These are phyloP conservation scores for Python bivittatus DNA, from an alignment of 2,113 vertebrate genomes.

Conservation along the genomic window DNA sequence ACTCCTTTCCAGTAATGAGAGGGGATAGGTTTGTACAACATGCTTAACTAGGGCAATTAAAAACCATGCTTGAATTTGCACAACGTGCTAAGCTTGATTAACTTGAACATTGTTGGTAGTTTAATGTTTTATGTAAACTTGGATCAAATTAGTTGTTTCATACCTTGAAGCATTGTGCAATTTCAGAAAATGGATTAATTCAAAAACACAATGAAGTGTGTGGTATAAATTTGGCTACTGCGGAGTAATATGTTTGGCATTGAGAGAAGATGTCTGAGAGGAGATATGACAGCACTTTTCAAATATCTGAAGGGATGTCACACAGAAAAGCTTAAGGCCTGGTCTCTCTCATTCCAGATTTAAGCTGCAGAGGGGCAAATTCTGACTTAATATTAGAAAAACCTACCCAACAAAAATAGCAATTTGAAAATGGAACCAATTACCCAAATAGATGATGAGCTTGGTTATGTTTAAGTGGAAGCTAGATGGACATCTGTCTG, in stretches of 20 bases:
- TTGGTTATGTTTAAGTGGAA: background rate
- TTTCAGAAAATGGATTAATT: background rate
- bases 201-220: background rate
- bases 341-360: background rate
- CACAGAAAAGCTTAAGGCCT: background rate
- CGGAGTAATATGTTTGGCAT: background rate
- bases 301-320: background rate
- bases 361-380: background rate
- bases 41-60: background rate
- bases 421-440: background rate
- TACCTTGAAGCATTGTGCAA: background rate
- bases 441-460: background rate
- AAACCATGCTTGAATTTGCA: background rate
- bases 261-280: background rate
- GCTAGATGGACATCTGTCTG: background rate
- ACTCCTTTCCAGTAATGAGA: background rate
- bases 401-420: background rate
- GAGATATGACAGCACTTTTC: background rate
- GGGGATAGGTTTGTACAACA: background rate
- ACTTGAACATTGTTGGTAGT: background rate
- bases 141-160: background rate
- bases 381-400: background rate
- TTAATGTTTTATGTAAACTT: background rate
- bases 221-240: background rate
- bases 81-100: background rate